Conservation (phyloP, 2,113 vertebrate species). For the Ardeotis arabs region DNA sequence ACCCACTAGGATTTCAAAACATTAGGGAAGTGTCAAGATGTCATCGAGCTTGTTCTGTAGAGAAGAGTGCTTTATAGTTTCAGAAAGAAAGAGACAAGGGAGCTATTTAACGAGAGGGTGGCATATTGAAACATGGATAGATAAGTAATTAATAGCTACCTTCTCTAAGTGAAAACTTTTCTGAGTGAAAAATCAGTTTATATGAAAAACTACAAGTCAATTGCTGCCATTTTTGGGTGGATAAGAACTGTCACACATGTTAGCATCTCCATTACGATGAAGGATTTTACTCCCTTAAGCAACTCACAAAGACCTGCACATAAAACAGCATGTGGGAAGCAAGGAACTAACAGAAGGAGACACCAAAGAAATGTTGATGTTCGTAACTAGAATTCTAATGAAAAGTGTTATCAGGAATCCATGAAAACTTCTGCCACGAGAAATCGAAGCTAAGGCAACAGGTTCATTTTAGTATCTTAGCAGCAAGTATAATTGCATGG, state of each 20-base stretch:
- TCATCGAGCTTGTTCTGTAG: conserved; percentile 50
- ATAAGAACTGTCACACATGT: conserved; percentile 31
- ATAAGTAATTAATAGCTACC: conserved; percentile 66
- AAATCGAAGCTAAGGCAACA: neutral
- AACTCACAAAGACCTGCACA: conserved; percentile 31
- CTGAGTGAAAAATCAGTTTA: conserved; percentile 46
- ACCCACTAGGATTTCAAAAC: conserved; percentile 53
- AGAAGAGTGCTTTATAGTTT: conserved; percentile 54
- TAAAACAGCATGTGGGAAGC: conserved; percentile 43
- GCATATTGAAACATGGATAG: conserved; percentile 61
- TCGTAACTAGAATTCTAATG: conserved; percentile 10
- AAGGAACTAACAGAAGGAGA: conserved; percentile 47
- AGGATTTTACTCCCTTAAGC: conserved; percentile 38
- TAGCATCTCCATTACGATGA: conserved; percentile 29
- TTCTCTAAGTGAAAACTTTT: conserved; percentile 64
- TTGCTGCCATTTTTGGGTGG: conserved; percentile 41
- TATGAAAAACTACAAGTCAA: conserved; percentile 42
- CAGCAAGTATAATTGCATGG: neutral
- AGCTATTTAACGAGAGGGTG: conserved; percentile 61
- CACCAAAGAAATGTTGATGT: conserved; percentile 15
- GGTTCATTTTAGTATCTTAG: neutral
- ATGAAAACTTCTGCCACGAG: neutral
- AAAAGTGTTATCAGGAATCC: neutral
- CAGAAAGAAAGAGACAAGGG: conserved; percentile 57
- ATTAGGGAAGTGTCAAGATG: conserved; percentile 64